phyloP scores from a whole-genome alignment of 2,797 vertebrate species.

The Meriones psammophilus region DNA sequence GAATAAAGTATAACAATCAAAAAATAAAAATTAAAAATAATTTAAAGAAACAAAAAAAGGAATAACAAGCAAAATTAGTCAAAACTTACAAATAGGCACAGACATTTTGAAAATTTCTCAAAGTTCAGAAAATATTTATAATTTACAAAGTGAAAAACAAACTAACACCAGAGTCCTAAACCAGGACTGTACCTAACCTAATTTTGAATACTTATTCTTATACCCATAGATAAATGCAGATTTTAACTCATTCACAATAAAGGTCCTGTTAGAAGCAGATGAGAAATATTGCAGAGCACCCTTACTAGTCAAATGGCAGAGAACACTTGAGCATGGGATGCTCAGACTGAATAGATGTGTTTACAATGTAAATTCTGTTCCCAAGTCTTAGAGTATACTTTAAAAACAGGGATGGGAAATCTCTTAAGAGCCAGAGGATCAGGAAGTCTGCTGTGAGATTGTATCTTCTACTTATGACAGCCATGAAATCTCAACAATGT shows the following conservation, averaged over 20 bases:
- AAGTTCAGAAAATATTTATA: neutral
- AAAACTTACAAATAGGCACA: neutral
- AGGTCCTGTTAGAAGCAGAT: neutral
- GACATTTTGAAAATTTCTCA: neutral
- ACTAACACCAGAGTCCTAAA: too few relatives aligned
- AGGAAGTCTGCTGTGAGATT: neutral
- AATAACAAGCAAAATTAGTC: neutral
- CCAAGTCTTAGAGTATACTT: neutral
- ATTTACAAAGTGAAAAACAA: neutral
- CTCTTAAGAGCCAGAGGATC: neutral
- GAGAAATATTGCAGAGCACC: neutral
- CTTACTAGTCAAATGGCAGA: neutral
- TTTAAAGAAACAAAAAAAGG: neutral
- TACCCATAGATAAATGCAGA: neutral
- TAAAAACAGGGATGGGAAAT: neutral
- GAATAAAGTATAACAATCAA: too few relatives aligned
- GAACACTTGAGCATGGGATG: neutral
- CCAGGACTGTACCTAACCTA: neutral
- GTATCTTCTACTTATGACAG: neutral
- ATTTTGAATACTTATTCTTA: neutral
- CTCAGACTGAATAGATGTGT: neutral
- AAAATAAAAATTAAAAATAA: too few relatives aligned
- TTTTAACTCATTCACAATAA: neutral
- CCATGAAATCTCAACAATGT: too few relatives aligned
- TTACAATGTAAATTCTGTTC: neutral